Evolutionary conservation across 2,888 invertebrate species (phyloP).

Genomic region (Eupithecia insigniata): DNA sequence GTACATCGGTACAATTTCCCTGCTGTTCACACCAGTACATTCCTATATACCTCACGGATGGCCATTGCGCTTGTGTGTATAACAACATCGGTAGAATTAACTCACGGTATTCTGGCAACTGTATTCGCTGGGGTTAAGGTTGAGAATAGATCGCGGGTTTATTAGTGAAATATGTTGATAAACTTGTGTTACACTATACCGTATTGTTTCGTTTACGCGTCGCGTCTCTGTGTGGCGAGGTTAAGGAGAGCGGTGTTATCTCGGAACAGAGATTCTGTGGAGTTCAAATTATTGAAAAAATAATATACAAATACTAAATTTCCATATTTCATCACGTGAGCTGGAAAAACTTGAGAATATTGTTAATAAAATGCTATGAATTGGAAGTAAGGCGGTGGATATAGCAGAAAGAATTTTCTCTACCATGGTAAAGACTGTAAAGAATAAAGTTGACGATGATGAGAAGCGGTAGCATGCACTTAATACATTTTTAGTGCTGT

Average conservation of each 20-base stretch:
- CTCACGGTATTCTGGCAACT: constrained; percentile 44
- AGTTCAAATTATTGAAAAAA: constrained; percentile 66
- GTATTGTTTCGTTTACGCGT: constrained; percentile 84
- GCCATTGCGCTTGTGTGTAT: constrained; percentile 63
- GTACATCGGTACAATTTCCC: constrained; percentile 77
- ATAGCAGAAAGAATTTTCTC: not conserved
- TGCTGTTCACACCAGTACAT: constrained; percentile 76
- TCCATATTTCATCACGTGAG: not conserved
- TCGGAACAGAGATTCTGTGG: constrained; percentile 80
- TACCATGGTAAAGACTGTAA: constrained; percentile 9
- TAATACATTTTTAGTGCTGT: constrained; percentile 32
- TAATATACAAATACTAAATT: constrained; percentile 15
- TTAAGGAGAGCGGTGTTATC: constrained; percentile 84
- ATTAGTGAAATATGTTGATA: constrained; percentile 59
- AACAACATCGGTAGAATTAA: constrained; percentile 57
- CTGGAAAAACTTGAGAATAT: not conserved
- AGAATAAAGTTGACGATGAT: constrained; percentile 20
- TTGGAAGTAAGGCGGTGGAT: not conserved
- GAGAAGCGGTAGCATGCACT: constrained; percentile 24
- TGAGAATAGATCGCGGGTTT: constrained; percentile 44
- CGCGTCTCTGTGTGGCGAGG: constrained; percentile 82
- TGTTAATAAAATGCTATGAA: not conserved
- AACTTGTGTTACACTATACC: constrained; percentile 79
- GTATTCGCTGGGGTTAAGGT: constrained; percentile 53
- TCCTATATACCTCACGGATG: constrained; percentile 58